Conservation (phyloP, 2,113 vertebrate genomes). For the Anseranas semipalmata region DNA sequence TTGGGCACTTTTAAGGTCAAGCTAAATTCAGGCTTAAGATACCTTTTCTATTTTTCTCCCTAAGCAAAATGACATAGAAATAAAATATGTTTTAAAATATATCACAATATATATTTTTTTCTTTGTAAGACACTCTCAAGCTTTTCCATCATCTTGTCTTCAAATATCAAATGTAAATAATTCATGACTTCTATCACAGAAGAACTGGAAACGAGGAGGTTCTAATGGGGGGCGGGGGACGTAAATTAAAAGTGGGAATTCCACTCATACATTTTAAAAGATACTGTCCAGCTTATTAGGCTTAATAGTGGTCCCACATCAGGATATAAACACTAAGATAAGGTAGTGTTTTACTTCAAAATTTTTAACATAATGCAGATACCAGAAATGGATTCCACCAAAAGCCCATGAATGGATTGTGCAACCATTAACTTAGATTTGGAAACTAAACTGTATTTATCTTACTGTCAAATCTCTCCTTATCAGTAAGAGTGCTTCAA, state of each 20-base stretch:
- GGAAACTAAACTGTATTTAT: background rate
- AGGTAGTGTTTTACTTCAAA: background rate
- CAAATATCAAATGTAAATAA: conserved; percentile 40
- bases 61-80: background rate
- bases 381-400: background rate
- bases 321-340: background rate
- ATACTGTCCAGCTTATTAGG: background rate
- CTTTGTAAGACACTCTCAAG: background rate
- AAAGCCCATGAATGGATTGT: background rate
- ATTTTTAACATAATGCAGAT: background rate
- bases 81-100: background rate
- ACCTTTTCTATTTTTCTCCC: background rate
- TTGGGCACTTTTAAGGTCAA: background rate
- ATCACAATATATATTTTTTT: background rate
- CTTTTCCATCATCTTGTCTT: conserved; percentile 8
- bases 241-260: background rate
- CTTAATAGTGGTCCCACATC: background rate
- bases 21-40: background rate
- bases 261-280: conserved; percentile 35
- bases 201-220: conserved; percentile 34
- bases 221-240: background rate
- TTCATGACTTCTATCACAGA: background rate
- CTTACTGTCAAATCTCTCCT: background rate
- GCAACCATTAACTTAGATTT: background rate
- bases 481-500: background rate